Percentiles rank a stretch among this genome's conserved stretches.
phyloP scores from a whole-genome alignment of 2,888 invertebrate genomes.

The Rhagium mordax region DNA sequence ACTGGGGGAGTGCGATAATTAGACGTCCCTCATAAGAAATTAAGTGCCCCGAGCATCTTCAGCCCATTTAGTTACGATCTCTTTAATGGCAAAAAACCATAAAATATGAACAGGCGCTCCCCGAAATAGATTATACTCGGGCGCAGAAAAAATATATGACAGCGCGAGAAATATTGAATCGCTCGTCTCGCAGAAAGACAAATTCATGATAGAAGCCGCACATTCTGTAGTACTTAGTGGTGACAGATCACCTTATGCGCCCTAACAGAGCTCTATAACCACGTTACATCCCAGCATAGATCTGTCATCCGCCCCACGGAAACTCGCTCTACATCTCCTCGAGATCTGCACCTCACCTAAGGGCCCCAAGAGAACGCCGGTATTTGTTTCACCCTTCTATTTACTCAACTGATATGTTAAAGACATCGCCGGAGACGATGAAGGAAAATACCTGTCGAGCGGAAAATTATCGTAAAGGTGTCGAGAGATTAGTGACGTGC shows the following conservation, averaged over 20 bases:
- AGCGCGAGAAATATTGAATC: slow-evolving; percentile 16
- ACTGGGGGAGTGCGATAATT: not conserved
- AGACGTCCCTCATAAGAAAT: not conserved
- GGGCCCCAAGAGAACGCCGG: not conserved
- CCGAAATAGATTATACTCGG: not conserved
- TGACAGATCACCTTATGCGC: slow-evolving; percentile 65
- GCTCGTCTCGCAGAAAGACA: slow-evolving; percentile 48
- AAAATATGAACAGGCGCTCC: not conserved
- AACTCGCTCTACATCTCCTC: slow-evolving; percentile 1
- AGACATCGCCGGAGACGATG: slow-evolving; percentile 52
- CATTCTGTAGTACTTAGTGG: slow-evolving; percentile 63
- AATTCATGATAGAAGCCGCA: slow-evolving; percentile 60
- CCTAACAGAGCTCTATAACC: slow-evolving; percentile 45
- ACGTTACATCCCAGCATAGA: slow-evolving; percentile 39
- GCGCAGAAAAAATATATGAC: not conserved
- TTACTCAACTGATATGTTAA: slow-evolving; percentile 60
- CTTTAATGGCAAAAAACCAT: not conserved
- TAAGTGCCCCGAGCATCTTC: not conserved
- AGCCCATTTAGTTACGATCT: not conserved
- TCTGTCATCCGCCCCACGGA: slow-evolving; percentile 36
- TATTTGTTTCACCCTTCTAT: slow-evolving; percentile 53
- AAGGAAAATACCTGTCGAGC: slow-evolving; percentile 34
- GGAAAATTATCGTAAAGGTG: slow-evolving; percentile 16
- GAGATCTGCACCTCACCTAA: slow-evolving; percentile 1
- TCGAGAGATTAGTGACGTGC: slow-evolving; percentile 1